Base-by-base conservation (phyloP, 2,888 invertebrate genomes). In the Allolobophora icterica region DNA sequence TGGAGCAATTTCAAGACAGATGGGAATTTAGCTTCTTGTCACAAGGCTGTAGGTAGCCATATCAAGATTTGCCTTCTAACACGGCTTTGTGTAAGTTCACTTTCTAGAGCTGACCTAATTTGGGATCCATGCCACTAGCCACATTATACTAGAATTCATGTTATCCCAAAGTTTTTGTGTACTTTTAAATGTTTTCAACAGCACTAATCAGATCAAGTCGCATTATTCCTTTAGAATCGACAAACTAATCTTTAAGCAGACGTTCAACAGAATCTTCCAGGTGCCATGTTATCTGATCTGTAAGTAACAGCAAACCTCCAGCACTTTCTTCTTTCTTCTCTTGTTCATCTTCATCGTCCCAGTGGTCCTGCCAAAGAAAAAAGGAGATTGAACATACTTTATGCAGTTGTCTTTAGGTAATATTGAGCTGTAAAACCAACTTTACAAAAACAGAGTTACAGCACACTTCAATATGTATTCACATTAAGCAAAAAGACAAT, bases 321-420 rank as follows among this genome's bases (percentile, higher is more conserved):
- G 38, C 4, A 35, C 1, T 30, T 38, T 13, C 34, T 93, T 97
- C 97, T n/a, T 95, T 95, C 91, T 89, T 71, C 35, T 89, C 91
- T 24, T 45, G 34, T 24, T 91, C 42, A 38, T 87, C 89, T 58
- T 84, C 98, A 96, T 98, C 98, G 95, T 98, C 98, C 98, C 98
- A 98, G 95, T 97, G 98, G 94, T 98, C 98, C 98, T 98, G 95
- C 24, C n/a, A n/a, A 94, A 93, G 33, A 89, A 40, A 90, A 71
- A 33, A 90, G 45, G 6, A n/a, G n/a, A 71, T 71, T 30, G 52
- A 52, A 24, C 4, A 24, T 24, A 52, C 4, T 52, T 52, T 0
- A 24, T 52, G 24, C 17, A 52, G 17, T 6, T 24, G 21, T 52
- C 52, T 71, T 71, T n/a, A 30, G 1, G n/a, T 8, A 30, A 71